These are phyloP conservation scores for Lycorma delicatula DNA, from an alignment of 1,140 invertebrate genomes.

Conservation along the genomic window DNA sequence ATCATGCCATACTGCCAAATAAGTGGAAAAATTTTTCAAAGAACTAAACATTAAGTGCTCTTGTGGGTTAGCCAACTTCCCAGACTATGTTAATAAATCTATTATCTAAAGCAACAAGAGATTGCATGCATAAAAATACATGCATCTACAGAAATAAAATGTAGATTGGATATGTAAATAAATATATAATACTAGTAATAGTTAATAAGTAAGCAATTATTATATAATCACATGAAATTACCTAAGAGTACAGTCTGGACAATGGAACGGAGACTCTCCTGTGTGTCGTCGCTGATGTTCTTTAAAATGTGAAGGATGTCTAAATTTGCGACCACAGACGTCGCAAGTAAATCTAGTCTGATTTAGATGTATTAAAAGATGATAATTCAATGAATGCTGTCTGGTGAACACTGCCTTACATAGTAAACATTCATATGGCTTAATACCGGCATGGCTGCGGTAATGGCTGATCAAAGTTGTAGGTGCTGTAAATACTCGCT, in stretches of 20 bases:
- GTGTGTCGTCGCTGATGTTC: conserved; percentile 56
- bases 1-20: no score
- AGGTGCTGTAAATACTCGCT: conserved; percentile 53
- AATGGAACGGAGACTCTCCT: conserved; percentile 57
- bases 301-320: conserved; percentile 59
- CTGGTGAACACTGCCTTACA: conserved; percentile 55
- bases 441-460: conserved; percentile 56
- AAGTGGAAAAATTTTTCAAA: no score
- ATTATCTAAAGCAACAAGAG: no score
- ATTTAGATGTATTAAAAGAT: conserved; percentile 58
- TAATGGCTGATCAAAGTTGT: conserved; percentile 58
- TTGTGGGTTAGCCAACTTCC: no score
- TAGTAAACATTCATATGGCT: conserved; percentile 53
- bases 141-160: no score
- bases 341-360: conserved; percentile 53
- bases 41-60: no score
- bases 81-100: no score
- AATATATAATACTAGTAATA: no score
- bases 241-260: conserved; percentile 50
- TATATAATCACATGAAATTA: no score
- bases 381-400: conserved; percentile 57
- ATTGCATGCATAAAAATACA: no score
- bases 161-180: no score
- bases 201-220: no score
- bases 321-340: conserved; percentile 54